These are phyloP conservation scores for Amazona vittata DNA, from an alignment of 2,113 vertebrate species.

Conservation along the genomic window DNA sequence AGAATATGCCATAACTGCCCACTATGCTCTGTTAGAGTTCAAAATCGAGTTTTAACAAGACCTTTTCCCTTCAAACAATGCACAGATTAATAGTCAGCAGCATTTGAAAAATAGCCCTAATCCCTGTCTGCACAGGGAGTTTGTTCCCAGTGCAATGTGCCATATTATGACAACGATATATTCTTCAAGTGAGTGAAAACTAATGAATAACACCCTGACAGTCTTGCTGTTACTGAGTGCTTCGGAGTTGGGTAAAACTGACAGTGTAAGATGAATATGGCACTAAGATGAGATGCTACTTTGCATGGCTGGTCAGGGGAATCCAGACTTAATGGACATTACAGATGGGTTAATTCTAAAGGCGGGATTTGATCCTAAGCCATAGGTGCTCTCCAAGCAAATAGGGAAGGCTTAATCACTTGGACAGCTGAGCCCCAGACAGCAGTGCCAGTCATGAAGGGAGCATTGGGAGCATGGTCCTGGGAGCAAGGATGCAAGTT, in stretches of 20 bases:
- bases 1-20: not conserved
- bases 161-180: constrained; percentile 59
- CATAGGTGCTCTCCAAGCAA: not conserved
- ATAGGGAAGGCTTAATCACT: not conserved
- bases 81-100: constrained; percentile 30
- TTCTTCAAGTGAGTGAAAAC: constrained; percentile 46
- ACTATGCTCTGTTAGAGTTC: not conserved
- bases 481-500: not conserved
- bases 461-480: not conserved
- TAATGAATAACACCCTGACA: constrained; percentile 49
- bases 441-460: not conserved
- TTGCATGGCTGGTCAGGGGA: constrained; percentile 7
- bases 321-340: not conserved
- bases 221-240: constrained; percentile 17
- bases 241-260: constrained; percentile 23
- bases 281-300: not conserved
- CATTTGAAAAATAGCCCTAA: constrained; percentile 48
- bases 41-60: not conserved
- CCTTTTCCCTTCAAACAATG: constrained; percentile 7
- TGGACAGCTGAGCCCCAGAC: not conserved
- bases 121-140: constrained; percentile 4
- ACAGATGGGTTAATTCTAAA: constrained; percentile 16
- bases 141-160: constrained; percentile 39
- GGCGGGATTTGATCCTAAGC: not conserved
- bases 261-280: constrained; percentile 31